Evolutionary conservation across 1,140 invertebrate genomes (phyloP).

Genomic region (Coptotermes formosanus): DNA sequence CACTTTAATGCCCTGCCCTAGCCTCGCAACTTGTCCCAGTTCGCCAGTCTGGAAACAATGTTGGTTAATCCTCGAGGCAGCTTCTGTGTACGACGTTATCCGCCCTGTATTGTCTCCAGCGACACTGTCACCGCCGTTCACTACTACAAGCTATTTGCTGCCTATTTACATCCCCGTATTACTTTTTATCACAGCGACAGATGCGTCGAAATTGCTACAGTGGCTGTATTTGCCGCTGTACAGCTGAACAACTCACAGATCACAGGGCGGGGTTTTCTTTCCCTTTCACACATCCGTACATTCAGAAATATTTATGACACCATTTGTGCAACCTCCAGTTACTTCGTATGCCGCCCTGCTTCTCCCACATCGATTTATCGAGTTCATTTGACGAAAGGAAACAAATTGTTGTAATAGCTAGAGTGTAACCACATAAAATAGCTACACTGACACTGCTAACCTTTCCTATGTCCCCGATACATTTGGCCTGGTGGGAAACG

Average conservation of each 20-base stretch:
- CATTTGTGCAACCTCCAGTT: background rate
- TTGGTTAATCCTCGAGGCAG: background rate
- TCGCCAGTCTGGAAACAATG: background rate
- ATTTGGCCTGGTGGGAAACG: background rate
- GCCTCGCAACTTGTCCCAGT: background rate
- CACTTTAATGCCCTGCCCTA: background rate
- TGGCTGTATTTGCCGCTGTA: background rate
- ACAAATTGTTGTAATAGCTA: background rate
- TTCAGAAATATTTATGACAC: background rate
- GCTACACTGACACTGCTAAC: background rate
- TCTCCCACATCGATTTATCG: background rate
- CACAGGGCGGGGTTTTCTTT: background rate
- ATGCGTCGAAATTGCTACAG: background rate
- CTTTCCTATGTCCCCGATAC: background rate
- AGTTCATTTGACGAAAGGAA: background rate
- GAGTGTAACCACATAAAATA: background rate
- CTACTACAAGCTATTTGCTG: background rate
- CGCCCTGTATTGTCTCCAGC: background rate
- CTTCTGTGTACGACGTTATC: background rate
- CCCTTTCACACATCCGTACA: background rate
- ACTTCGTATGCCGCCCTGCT: background rate
- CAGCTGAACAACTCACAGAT: background rate
- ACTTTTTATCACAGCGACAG: background rate
- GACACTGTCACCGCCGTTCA: too few species aligned
- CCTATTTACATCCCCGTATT: background rate